Base-by-base conservation (phyloP, 2,888 invertebrate species). In the Rhamnusium bicolor region DNA sequence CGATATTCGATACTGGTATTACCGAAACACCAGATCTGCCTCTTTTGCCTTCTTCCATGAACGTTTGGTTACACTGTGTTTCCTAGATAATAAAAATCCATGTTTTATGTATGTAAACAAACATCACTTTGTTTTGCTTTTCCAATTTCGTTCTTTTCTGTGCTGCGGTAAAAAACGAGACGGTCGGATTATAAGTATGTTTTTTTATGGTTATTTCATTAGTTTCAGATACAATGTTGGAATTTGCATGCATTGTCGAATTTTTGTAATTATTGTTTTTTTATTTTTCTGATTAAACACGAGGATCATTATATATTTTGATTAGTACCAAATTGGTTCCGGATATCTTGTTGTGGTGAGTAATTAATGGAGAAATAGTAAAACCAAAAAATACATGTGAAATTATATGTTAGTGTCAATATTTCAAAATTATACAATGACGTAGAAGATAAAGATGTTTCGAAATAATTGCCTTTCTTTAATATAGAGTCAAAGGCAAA, bases 1-100 rank as follows among this genome's bases (percentile, higher is more conserved):
- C 67, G 67, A 67, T 54, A 67, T 67, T 56, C 67, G 67, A 67
- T 67, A 67, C 65, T 19, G 8, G 65, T 53, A 65, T 65, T 65
- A 53, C 65, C 53, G 65, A 65, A n/a, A 65, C 65, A 65, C 21
- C 61, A 61, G 18, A 61, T 61, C 46, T 61, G 61, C 19, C 61
- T 61, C 47, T 60, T 60, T 18, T 60, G 32, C 58, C 58, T 60
- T 29, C 58, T 40, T 29, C 21, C 61, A 24, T 61, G 21, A 61
- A 46, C 61, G 61, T 61, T 61, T 47, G 61, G 21, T 47, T 61
- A 21, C 61, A 61, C 46, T 18, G 61, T 61, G 61, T 61, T 61
- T 40, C 61, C 61, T 61, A 61, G 61, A 61, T 61, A 61, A 61
- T 61, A 61, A 61, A 61, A 61, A 46, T 61, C 19, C 61, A 61